Percentiles rank a stretch among this genome's conserved stretches.
These are phyloP conservation scores for Oscarella lobularis DNA, from an alignment of 37 sponge, comb jelly and placozoan species.

Conservation along the genomic window DNA sequence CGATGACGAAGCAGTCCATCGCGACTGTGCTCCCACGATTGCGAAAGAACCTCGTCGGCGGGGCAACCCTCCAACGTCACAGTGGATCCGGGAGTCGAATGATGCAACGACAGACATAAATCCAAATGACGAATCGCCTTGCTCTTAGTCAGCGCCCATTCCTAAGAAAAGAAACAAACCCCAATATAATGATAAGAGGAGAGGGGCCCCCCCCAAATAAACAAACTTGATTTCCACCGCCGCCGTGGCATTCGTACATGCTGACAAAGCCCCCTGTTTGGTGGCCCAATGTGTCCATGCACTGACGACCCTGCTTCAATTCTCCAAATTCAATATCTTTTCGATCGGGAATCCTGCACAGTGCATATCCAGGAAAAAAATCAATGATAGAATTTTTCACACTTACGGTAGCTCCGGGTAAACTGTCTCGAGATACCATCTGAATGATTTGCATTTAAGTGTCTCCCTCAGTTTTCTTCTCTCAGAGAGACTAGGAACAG, in stretches of 20 bases:
- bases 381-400: not conserved
- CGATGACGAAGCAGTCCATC: not conserved
- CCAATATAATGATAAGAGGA: too few species aligned
- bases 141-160: slow-evolving; percentile 17
- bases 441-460: slow-evolving; percentile 67
- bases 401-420: slow-evolving; percentile 74
- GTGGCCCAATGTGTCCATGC: slow-evolving; percentile 71
- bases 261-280: slow-evolving; percentile 23
- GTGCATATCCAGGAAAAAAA: not conserved
- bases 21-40: slow-evolving; percentile 29
- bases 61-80: slow-evolving; percentile 28
- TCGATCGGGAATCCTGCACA: slow-evolving; percentile 38
- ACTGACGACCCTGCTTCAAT: slow-evolving; percentile 39
- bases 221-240: slow-evolving; percentile 84
- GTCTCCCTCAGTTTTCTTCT: slow-evolving; percentile 40
- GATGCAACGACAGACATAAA: slow-evolving; percentile 22
- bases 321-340: slow-evolving; percentile 25
- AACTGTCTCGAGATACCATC: slow-evolving; percentile 80
- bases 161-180: too few species aligned
- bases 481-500: slow-evolving; percentile 20
- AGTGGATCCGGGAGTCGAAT: not conserved
- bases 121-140: slow-evolving; percentile 30
- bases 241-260: slow-evolving; percentile 65
- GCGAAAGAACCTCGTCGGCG: not conserved
- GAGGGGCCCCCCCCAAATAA: not conserved